Base-by-base conservation (phyloP, 2,113 vertebrate species). In the Amblyornis subalaris region DNA sequence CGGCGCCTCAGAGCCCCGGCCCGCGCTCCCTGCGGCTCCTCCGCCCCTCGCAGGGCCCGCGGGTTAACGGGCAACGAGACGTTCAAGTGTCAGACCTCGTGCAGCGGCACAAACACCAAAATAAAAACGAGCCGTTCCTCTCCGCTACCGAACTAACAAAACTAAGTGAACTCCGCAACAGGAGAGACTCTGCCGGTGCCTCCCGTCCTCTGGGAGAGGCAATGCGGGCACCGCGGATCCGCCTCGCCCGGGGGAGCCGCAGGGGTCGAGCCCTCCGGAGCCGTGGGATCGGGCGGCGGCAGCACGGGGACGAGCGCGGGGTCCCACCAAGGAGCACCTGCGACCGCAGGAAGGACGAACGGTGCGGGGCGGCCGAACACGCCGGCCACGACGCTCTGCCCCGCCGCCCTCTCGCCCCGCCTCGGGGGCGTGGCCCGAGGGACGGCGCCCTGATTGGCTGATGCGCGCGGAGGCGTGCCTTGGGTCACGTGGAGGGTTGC, bases 391-490 rank as follows among this genome's bases (percentile, higher is more conserved):
- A n/a, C n/a, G n/a, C n/a, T n/a, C n/a, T n/a, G n/a, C n/a, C n/a
- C 50, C 9, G 6, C 36, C 6, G 2, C 40, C 20, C 9, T 2
- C 61, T 13, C 18, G 4, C 19, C 21, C 29, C 4, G n/a, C 44
- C 55, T 44, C 73, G 44, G 4, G 13, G 58, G 60, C 36, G 75
- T 42, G 60, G 18, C 24, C 8, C 8, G 1, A 3, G 0, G 3
- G 12, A 8, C 2, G 3, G 0, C 18, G 58, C 55, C 2, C 5
- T 51, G 75, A 67, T 47, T 80, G 51, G 77, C 18, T 14, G 22
- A 2, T 1, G 2, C 3, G 1, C 1, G 1, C 0, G 10, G 17
- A 18, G 62, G 77, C 17, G 62, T 2, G 77, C 10, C 21, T 17
- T 11, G 2, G 1, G 7, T 22, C 29, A 15, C 38, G 38, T 26